phyloP scores from a whole-genome alignment of 2,888 invertebrate species.

The Rhamnusium bicolor region DNA sequence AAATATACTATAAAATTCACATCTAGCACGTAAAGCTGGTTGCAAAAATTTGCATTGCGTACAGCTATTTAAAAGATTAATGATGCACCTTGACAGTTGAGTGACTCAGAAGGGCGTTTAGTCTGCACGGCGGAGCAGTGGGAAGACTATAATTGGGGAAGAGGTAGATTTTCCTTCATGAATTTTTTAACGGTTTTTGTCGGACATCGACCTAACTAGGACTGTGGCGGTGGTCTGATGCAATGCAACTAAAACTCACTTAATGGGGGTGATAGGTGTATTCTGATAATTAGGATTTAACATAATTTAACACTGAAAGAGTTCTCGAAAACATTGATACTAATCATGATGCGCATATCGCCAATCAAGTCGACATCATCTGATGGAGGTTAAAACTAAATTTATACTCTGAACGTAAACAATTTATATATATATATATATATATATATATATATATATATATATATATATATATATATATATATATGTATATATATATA shows the following conservation, averaged over 20 bases:
- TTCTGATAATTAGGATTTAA: background rate
- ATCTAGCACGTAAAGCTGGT: background rate
- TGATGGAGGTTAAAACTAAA: too few species aligned
- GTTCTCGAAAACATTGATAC: too few species aligned
- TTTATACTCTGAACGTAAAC: too few species aligned
- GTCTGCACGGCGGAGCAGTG: slow-evolving; percentile 21
- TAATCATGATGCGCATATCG: too few species aligned
- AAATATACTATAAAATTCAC: too few species aligned
- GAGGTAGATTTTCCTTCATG: slow-evolving; percentile 26
- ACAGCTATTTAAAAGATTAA: slow-evolving; percentile 5
- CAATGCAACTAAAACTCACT: background rate
- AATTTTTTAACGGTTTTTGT: slow-evolving; percentile 24
- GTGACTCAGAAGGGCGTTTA: slow-evolving; percentile 20
- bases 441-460: too few species aligned
- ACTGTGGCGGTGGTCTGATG: background rate
- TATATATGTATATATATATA: too few species aligned
- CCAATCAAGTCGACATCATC: too few species aligned
- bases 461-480: too few species aligned
- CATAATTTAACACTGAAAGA: too few species aligned
- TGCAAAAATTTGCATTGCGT: slow-evolving; percentile 1
- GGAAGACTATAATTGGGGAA: slow-evolving; percentile 25
- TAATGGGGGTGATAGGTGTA: background rate
- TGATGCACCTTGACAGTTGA: slow-evolving; percentile 7
- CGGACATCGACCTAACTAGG: slow-evolving; percentile 24
- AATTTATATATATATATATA: too few species aligned